Conservation (phyloP, 1,140 invertebrate species). For the Caligus rogercresseyi region DNA sequence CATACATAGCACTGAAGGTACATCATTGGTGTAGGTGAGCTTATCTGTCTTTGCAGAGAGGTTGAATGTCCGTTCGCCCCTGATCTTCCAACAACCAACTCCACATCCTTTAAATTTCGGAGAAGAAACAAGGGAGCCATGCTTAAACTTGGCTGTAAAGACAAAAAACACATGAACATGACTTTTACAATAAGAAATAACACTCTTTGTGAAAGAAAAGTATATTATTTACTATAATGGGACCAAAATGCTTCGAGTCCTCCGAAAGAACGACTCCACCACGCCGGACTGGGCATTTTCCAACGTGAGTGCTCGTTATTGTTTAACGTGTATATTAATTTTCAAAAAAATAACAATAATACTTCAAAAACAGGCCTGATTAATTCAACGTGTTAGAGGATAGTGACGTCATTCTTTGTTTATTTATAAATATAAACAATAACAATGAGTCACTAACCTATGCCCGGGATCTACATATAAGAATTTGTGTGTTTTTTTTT, state of each 20-base stretch:
- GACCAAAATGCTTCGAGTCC: neutral
- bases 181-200: neutral
- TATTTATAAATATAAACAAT: conserved; percentile 1
- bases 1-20: too few species aligned
- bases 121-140: neutral
- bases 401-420: neutral
- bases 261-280: neutral
- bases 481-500: too few species aligned
- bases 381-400: neutral
- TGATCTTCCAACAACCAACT: neutral
- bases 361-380: neutral
- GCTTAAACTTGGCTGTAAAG: neutral
- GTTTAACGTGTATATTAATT: neutral
- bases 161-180: too few species aligned
- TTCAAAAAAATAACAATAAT: neutral
- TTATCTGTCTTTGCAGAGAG: neutral
- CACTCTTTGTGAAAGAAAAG: too few species aligned
- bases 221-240: neutral
- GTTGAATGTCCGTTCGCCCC: neutral
- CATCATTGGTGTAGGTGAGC: neutral
- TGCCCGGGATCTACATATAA: too few species aligned
- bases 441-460: too few species aligned
- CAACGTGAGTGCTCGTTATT: neutral
- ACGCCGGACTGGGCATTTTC: neutral
- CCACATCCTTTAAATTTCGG: neutral